A percentile compares a stretch with the other conserved stretches of the same genome.
phyloP scores from a whole-genome alignment of 2,113 vertebrate genomes.

The Pampusana beccarii region DNA sequence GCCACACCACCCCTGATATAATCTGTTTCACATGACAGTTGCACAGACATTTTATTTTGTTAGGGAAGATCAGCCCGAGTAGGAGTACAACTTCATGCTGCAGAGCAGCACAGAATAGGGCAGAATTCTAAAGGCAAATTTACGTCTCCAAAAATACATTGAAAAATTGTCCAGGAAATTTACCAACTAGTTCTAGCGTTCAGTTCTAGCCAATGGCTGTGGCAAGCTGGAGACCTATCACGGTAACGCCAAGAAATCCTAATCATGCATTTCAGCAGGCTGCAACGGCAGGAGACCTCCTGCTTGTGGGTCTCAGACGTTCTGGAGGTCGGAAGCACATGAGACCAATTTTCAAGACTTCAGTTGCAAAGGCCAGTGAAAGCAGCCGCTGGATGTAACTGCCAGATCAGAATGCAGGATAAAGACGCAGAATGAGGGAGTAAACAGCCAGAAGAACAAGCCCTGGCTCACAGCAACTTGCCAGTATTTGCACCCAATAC shows the following conservation, averaged over 20 bases:
- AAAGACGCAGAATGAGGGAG: constrained; percentile 4
- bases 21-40: constrained; percentile 59
- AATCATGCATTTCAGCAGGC: not conserved
- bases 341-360: not conserved
- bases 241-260: not conserved
- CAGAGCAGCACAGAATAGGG: not conserved
- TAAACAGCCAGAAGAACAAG: constrained; percentile 50
- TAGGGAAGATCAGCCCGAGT: not conserved
- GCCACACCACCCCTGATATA: constrained; percentile 47
- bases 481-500: constrained; percentile 43
- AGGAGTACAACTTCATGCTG: not conserved
- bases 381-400: constrained; percentile 53
- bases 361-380: constrained; percentile 43
- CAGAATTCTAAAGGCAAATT: not conserved
- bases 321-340: not conserved
- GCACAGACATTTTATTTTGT: not conserved
- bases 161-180: not conserved
- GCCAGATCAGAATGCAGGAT: constrained; percentile 66
- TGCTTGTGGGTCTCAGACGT: not conserved
- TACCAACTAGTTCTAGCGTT: fast-evolving
- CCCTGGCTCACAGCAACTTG: constrained; percentile 36
- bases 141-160: not conserved
- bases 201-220: fast-evolving
- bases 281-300: not conserved
- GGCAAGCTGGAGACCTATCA: not conserved